These are phyloP conservation scores for Oithona nana DNA, from an alignment of 2,888 invertebrate genomes.

Conservation along the genomic window DNA sequence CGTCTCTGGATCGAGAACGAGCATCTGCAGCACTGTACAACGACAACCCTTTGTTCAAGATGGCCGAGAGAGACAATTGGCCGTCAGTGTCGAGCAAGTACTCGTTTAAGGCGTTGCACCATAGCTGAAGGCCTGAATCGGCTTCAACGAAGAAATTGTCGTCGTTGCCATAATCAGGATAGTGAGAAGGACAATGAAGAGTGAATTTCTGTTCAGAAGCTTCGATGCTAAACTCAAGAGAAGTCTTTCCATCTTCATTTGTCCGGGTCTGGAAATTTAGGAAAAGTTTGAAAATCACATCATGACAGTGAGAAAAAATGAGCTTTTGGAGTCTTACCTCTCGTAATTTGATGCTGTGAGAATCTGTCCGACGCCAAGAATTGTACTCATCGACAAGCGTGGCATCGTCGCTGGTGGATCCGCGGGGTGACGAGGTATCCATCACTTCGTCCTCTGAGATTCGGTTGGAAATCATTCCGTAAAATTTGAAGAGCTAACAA, in stretches of 20 bases:
- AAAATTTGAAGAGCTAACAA: no score
- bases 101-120: constrained; percentile 22
- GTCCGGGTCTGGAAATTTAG: background rate
- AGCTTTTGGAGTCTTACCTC: background rate
- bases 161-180: constrained; percentile 18
- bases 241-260: constrained; percentile 1
- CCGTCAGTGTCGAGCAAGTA: constrained; percentile 2
- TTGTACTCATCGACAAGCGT: background rate
- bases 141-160: constrained; percentile 22
- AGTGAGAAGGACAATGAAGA: constrained; percentile 7
- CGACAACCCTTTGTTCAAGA: constrained; percentile 5
- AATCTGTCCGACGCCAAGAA: background rate
- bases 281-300: no score
- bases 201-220: background rate
- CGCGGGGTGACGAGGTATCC: constrained; percentile 1
- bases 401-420: background rate
- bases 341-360: background rate
- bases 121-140: constrained; percentile 20
- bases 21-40: constrained; percentile 1
- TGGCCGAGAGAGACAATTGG: background rate
- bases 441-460: background rate
- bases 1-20: background rate
- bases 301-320: no score
- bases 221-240: background rate
- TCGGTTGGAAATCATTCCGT: no score